Base-by-base conservation (phyloP, 1,140 invertebrate genomes). In the Aphaenogaster rudis region DNA sequence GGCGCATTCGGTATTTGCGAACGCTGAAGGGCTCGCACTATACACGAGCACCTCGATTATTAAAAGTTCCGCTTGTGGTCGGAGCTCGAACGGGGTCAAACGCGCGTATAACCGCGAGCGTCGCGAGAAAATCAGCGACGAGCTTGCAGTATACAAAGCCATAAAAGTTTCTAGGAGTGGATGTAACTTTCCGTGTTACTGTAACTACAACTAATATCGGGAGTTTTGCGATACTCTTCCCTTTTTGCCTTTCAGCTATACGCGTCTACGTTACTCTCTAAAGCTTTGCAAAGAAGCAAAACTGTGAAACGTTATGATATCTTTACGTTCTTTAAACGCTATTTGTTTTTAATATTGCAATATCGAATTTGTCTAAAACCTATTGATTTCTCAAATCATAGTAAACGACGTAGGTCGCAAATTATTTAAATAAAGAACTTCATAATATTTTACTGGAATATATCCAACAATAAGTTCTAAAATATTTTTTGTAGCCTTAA, bases 191-290 rank as follows among this genome's bases (percentile, higher is more conserved):
- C 63, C 77, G 50, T 86, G 74, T 91, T 91, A 91, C 81, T 52
- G 72, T 81, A 91, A 91, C 87, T 89, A 91, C 77, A 91, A 91
- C 88, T 91, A 91, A 91, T 91, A 91, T 88, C 85, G 69, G 67
- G 74, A 89, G 88, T 71, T 85, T 45, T 59, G 77, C 52, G 42
- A 76, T 76, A 48, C 28, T 17, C 67, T 8, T 59, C 45, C 36
- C 45, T 42, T 79, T 64, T 59, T 39, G 39, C 45, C 59, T 72
- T n/a, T 48, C 72, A 33, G 59, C 42, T 39, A 66, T 74, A 79
- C 54, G 77, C 86, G 42, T 88, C 77, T 15, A 79, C 61, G 86
- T 85, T 85, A 33, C 76, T 80, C 59, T 86, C 36, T 50, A 61
- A 61, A 50, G 42, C 76, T 54, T 11, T 7, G 17, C 72, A 11